Base-by-base conservation (phyloP, 1,140 invertebrate genomes). In the Amphibalanus amphitrite region DNA sequence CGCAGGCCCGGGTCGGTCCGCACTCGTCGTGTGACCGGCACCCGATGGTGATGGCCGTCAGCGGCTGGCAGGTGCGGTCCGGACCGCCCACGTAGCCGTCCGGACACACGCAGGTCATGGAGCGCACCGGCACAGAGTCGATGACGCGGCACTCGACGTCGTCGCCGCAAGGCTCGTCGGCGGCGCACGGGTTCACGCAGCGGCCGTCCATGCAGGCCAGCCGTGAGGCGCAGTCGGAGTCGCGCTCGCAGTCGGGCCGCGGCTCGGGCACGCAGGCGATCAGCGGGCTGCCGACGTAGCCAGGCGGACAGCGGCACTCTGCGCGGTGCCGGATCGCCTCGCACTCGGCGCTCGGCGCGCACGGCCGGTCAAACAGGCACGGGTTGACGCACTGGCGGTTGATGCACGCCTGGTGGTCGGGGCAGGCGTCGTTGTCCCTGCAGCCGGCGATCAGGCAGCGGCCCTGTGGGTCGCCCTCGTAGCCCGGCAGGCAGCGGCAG, bases 41-140 rank as follows among this genome's bases (percentile, higher is more conserved):
- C 25, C 67, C 68, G n/a, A 76, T 72, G 59, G 72, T 73, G 69
- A 77, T 75, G 15, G 72, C 71, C 59, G 73, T 71, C 29, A 75
- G 29, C 73, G 86, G 83, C 74, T 85, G 85, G 78, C 91, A 94
- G 76, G 87, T 83, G 70, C 89, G 90, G 72, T 85, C 85, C 72
- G 87, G 82, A 76, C 91, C 86, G 0, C 90, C 91, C 0, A 92
- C 86, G 69, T 74, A 74, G 29, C 76, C 78, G 67, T 77, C 78
- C 28, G 91, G 91, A 77, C 92, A 95, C 0, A 89, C 84, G 76
- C 93, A 95, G 20, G 91, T 84, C 90, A 95, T 92, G 0, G 91
- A 93, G 68, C 91, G 83, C 0, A 94, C 87, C 0, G 92, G 91
- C 28, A 87, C 79, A 1, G 90, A 89, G 20, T 89, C 85, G 28